Evolutionary conservation across 2,797 vertebrate genomes (phyloP), one percentile per base, ranked within the genome.

Genomic region (Botia almorhae): DNA sequence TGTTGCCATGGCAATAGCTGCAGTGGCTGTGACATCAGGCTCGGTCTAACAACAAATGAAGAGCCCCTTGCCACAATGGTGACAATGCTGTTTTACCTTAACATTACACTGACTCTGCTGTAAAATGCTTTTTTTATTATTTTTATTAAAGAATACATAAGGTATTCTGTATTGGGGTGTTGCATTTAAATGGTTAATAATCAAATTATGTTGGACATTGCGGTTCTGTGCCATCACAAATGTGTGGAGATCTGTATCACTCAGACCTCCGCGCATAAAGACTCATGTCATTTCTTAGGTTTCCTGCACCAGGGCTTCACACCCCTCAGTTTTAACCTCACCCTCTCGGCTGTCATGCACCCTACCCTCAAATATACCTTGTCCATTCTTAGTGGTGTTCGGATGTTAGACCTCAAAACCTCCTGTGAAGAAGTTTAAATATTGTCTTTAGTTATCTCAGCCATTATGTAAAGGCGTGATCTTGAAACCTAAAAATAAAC

Each of bases 171-270:
- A 7, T 39, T 8, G 36, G 36, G 36, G 36, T 39, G 76, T 67
- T 90, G 85, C 84, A 74, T 76, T 81, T 82, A 75, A 80, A 69
- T 46, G 36, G 33, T 11, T 0, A 11, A 11, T 76, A 8, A 56
- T 46, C 21, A 58, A 58, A 58, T 11, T 58, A 6, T 23, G 33
- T 53, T 43, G 7, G 58, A 50, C 16, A 19, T 53, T 13, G 64
- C 50, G 12, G 16, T 14, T 61, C 1, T 60, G 14, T 21, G 4
- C 39, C 7, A 7, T 43, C 33, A 33, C 4, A 33, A 33, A 33
- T 43, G 8, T 39, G 4, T 39, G 36, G 36, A 39, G 39, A 0
- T 6, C 63, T 36, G 29, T 16, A 67, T 4, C 61, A 46, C 16
- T 10, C 7, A 26, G 39, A 48, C 0, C 1, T 33, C 17, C 64